A percentile compares a stretch with the other conserved stretches of the same genome.
Evolutionary conservation across 1,140 invertebrate genomes (phyloP).

Genomic region (Micrasema longulum): DNA sequence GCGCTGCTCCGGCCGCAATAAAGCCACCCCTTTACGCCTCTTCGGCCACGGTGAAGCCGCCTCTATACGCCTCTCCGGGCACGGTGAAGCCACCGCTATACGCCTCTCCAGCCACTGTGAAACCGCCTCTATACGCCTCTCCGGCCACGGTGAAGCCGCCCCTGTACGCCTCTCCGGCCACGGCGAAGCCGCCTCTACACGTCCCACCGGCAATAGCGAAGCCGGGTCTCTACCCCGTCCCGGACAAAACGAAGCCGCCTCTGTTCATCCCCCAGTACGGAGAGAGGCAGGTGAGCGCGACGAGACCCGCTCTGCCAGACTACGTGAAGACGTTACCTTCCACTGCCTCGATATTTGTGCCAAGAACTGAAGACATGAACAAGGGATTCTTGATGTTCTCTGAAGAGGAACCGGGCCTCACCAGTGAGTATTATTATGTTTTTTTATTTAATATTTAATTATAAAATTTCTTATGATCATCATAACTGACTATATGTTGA

Average conservation of each 20-base stretch:
- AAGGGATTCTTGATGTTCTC: constrained; percentile 90
- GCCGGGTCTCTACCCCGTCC: background rate
- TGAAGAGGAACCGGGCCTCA: constrained; percentile 84
- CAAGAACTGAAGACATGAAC: constrained; percentile 92
- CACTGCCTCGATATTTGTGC: constrained; percentile 83
- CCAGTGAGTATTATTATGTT: constrained; percentile 87
- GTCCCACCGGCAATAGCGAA: no score
- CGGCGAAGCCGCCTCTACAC: constrained; percentile 36
- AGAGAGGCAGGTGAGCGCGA: no score
- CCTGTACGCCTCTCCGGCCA: background rate
- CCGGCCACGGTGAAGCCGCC: background rate
- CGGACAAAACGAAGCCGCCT: constrained; percentile 66
- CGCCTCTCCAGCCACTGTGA: no score
- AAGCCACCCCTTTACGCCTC: constrained; percentile 25
- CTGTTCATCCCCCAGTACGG: no score
- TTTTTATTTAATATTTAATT: no score
- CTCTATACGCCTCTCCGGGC: constrained; percentile 58
- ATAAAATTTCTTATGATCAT: no score
- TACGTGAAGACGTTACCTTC: constrained; percentile 62
- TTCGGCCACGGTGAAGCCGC: no score
- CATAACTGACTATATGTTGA: no score
- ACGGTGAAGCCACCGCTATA: constrained; percentile 55
- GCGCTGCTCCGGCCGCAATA: constrained; percentile 18
- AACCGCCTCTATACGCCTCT: background rate
- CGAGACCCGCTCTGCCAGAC: no score